A percentile compares a stretch with the other conserved stretches of the same genome.
phyloP scores from a whole-genome alignment of 2,888 invertebrate genomes.

The Synanthedon andrenaeformis region DNA sequence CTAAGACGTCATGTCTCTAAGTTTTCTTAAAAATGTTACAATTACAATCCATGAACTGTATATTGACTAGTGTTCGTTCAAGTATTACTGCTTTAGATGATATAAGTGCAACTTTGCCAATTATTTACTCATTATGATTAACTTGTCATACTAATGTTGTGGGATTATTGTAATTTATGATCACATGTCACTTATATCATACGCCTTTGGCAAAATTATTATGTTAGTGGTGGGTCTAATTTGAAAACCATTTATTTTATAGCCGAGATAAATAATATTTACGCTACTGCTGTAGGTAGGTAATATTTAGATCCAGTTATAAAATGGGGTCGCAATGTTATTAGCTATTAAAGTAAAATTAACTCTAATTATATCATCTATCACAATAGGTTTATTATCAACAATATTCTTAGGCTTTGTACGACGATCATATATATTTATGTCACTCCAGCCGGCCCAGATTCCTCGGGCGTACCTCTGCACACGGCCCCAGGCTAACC shows the following conservation, averaged over 20 bases:
- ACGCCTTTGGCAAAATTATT: not conserved
- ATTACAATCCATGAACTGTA: too few relatives aligned
- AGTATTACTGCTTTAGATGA: too few relatives aligned
- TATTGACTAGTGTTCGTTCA: too few relatives aligned
- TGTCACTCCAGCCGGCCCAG: conserved; percentile 68
- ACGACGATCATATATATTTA: conserved; percentile 64
- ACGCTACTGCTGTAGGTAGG: not conserved
- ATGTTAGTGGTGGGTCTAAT: not conserved
- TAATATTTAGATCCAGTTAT: not conserved
- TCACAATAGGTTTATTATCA: conserved; percentile 25
- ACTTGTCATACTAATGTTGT: not conserved
- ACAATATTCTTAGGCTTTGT: conserved; percentile 49
- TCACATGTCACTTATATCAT: not conserved
- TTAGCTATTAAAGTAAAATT: not conserved
- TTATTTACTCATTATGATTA: not conserved
- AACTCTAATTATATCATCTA: conserved; percentile 8
- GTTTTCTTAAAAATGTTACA: not conserved
- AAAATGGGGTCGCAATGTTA: not conserved
- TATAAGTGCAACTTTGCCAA: not conserved
- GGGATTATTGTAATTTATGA: not conserved
- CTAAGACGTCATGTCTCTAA: not conserved
- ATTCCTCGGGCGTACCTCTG: conserved; percentile 57
- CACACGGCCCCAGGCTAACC: conserved; percentile 57
- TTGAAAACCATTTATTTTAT: not conserved
- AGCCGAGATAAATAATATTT: not conserved